Evolutionary conservation across 2,797 vertebrate species (phyloP), one percentile per base, ranked within the genome.

Genomic region (Artibeus jamaicensis): DNA sequence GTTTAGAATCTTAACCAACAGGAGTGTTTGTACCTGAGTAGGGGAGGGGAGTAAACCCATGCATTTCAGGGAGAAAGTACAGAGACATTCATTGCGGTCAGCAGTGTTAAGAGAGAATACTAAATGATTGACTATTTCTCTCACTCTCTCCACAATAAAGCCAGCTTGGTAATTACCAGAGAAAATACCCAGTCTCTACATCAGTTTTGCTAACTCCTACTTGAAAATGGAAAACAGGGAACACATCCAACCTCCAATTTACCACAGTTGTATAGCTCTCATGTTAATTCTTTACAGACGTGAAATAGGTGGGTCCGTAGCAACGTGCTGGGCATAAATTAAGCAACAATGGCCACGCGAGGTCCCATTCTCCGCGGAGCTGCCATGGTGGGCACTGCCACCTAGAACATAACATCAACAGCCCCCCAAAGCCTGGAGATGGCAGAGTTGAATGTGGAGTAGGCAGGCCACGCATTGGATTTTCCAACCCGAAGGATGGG

Each of bases 251-350:
- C 74, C 90, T 92, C 46, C 93, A 37, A 70, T 95, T 29, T 92
- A 76, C 48, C 95, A 93, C 86, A 46, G 76, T 95, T 57, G 78
- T 53, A 37, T 0, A 73, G 76, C 39, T 91, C 81, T 81, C 86
- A 5, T 70, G 67, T 91, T 73, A 85, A 85, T 94, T 97, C 93
- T 96, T 96, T 93, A 94, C 78, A 29, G 76, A 93, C 2, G 74
- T 86, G 96, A 96, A 96, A 97, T 91, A 97, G 86, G 91, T 93
- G 96, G 88, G 67, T 83, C 95, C 1, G 37, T 70, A 96, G 89
- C 91, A 98, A 97, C 97, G 97, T 95, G 98, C 96, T 73, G 86
- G 91, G 96, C 97, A 98, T 98, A 98, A 97, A 98, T 97, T 97
- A 97, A 98, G 95, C 86, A 96, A 98, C 98, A 98, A 98, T 97